These are phyloP conservation scores for Drosophila rellima DNA, from an alignment of 2,888 invertebrate species.

Conservation along the genomic window DNA sequence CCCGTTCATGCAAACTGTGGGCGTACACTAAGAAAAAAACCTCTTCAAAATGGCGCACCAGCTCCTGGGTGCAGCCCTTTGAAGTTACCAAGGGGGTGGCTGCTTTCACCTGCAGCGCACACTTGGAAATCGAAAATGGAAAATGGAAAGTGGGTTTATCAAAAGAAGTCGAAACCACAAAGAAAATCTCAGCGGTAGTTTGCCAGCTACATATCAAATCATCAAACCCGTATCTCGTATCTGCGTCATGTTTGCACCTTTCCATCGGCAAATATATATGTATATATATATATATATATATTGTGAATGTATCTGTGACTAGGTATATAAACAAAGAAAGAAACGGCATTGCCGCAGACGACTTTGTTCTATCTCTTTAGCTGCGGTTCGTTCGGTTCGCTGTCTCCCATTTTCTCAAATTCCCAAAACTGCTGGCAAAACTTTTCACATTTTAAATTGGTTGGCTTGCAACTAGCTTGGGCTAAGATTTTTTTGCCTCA, in stretches of 20 bases:
- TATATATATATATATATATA: background rate
- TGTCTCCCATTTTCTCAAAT: constrained; percentile 54
- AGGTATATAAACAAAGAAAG: constrained; percentile 44
- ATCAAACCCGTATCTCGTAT: constrained; percentile 67
- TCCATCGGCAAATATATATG: constrained; percentile 11
- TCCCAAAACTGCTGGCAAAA: constrained; percentile 50
- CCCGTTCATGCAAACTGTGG: background rate
- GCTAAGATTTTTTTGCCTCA: constrained; percentile 40
- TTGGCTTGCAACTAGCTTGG: constrained; percentile 50
- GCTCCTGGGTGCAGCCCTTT: constrained; percentile 26
- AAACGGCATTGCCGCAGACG: constrained; percentile 55
- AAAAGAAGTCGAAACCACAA: constrained; percentile 83
- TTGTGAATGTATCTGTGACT: constrained; percentile 1
- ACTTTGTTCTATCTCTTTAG: constrained; percentile 61
- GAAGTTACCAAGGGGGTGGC: constrained; percentile 33
- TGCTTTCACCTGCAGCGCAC: constrained; percentile 36
- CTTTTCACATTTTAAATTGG: constrained; percentile 77
- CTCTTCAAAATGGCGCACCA: constrained; percentile 62
- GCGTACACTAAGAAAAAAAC: constrained; percentile 28
- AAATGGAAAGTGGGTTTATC: constrained; percentile 62
- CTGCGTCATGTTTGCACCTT: constrained; percentile 65
- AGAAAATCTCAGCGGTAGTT: constrained; percentile 80
- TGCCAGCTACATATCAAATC: constrained; percentile 68
- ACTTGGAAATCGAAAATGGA: constrained; percentile 36
- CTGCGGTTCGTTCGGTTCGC: constrained; percentile 72